phyloP scores from a whole-genome alignment of 2,113 vertebrate genomes.

The Antigone vipio region DNA sequence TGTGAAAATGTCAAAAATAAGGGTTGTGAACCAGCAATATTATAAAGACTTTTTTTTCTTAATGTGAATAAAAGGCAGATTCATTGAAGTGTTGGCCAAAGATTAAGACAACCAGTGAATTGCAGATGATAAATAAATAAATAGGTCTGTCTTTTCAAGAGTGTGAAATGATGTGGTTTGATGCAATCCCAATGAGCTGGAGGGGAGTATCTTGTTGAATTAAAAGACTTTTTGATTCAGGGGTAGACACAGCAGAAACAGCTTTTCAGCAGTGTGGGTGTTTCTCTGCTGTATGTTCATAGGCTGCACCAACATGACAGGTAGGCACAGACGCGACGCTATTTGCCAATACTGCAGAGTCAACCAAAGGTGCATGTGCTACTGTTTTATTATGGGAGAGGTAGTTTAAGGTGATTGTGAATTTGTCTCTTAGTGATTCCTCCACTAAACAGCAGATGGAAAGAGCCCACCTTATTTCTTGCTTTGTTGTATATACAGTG shows the following conservation, averaged over 20 bases:
- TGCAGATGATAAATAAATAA: background rate
- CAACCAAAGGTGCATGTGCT: background rate
- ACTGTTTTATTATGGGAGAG: background rate
- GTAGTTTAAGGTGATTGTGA: background rate
- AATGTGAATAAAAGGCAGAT: background rate
- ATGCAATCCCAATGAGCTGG: background rate
- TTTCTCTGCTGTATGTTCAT: background rate
- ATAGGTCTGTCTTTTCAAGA: background rate
- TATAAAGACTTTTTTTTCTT: background rate
- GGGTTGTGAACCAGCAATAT: background rate
- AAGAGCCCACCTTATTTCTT: background rate
- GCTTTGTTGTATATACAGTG: background rate
- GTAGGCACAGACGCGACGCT: rapidly evolving
- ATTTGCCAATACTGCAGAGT: background rate
- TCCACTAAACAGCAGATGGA: background rate
- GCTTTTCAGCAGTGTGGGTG: background rate
- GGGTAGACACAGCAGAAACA: background rate
- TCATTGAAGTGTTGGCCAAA: background rate
- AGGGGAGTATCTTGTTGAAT: background rate
- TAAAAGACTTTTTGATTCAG: background rate
- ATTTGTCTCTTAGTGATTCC: background rate
- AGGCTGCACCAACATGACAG: background rate
- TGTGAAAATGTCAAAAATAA: background rate
- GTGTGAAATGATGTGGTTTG: background rate
- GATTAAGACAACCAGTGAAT: background rate